phyloP scores from a whole-genome alignment of 2,888 invertebrate species.

The Agriopis aurantiaria region DNA sequence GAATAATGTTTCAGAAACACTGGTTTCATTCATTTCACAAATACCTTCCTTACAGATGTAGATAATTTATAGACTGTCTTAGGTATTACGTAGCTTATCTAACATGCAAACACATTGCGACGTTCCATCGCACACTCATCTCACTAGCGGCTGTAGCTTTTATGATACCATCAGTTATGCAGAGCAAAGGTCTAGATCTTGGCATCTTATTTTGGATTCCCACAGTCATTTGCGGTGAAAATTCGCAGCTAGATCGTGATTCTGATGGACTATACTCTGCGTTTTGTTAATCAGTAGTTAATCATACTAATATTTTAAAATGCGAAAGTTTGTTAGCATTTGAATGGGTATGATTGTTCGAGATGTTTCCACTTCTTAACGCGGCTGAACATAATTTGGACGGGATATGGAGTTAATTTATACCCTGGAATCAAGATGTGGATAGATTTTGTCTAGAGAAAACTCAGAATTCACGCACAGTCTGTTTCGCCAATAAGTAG shows the following conservation, averaged over 20 bases:
- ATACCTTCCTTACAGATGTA: slow-evolving; percentile 1
- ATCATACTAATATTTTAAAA: too few relatives aligned
- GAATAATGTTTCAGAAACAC: not conserved
- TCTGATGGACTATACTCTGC: not conserved
- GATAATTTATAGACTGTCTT: not conserved
- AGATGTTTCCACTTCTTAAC: too few relatives aligned
- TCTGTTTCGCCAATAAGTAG: too few relatives aligned
- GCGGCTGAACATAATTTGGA: too few relatives aligned
- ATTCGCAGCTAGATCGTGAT: slow-evolving; percentile 23
- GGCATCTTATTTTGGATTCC: slow-evolving; percentile 30
- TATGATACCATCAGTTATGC: slow-evolving; percentile 22
- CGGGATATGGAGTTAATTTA: too few relatives aligned
- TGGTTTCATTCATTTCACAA: not conserved
- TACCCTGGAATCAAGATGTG: too few relatives aligned
- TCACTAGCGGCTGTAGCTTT: slow-evolving; percentile 4
- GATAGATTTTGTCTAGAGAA: too few relatives aligned
- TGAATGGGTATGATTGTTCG: too few relatives aligned
- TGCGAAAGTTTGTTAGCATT: too few relatives aligned
- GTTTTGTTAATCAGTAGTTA: not conserved
- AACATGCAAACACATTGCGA: slow-evolving; percentile 20
- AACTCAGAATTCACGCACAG: too few relatives aligned
- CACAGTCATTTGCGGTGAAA: slow-evolving; percentile 25
- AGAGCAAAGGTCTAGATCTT: slow-evolving; percentile 20
- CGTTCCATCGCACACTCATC: not conserved
- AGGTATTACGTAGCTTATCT: slow-evolving; percentile 1